phyloP scores from a whole-genome alignment of 2,888 invertebrate genomes.

The Slavum lentiscoides region DNA sequence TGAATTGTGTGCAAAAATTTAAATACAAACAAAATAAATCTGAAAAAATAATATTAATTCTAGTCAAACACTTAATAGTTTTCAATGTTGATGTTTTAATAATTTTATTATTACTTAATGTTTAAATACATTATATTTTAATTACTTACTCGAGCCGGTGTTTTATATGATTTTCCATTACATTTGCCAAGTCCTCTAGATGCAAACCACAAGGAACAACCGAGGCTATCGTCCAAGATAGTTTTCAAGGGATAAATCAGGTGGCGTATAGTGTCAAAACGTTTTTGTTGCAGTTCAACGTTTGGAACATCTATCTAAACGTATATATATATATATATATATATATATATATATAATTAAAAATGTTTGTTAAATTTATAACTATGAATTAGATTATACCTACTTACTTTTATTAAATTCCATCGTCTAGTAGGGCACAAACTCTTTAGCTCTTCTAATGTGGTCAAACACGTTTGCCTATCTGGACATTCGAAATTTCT shows the following conservation, averaged over 20 bases:
- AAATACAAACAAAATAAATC: not conserved
- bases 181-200: slow-evolving; percentile 70
- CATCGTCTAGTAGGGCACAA: slow-evolving; percentile 76
- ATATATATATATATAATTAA: not conserved
- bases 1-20: too few species aligned
- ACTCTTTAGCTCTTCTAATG: slow-evolving; percentile 69
- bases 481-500: slow-evolving; percentile 72
- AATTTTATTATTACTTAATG: not conserved
- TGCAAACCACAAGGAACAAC: slow-evolving; percentile 97
- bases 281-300: slow-evolving; percentile 67
- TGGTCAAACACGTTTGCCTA: slow-evolving; percentile 75
- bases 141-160: slow-evolving; percentile 68
- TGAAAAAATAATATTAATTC: not conserved
- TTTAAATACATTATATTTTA: not conserved
- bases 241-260: slow-evolving; percentile 84
- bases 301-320: slow-evolving; percentile 70
- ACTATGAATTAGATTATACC: slow-evolving; percentile 8
- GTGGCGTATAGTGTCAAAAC: slow-evolving; percentile 69
- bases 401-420: slow-evolving; percentile 75
- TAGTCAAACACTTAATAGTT: not conserved
- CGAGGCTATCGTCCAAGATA: slow-evolving; percentile 93
- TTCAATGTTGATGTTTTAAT: not conserved
- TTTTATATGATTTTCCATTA: slow-evolving; percentile 60
- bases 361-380: not conserved
- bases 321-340: slow-evolving; percentile 4